Evolutionary conservation across 2,888 invertebrate genomes (phyloP).

Genomic region (Nysson spinosus): DNA sequence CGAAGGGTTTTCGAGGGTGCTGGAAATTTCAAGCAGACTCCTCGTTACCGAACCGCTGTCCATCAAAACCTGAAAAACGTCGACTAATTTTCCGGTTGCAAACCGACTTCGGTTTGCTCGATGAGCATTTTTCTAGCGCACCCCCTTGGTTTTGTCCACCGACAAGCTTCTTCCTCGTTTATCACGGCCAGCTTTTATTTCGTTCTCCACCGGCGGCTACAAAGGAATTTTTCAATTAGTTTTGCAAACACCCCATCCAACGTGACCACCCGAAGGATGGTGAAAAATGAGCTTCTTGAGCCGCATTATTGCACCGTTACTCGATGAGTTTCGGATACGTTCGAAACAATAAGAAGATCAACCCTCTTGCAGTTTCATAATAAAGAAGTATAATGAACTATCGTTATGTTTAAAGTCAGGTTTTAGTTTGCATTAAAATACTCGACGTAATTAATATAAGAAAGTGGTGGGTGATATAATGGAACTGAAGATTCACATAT

Average conservation of each 20-base stretch:
- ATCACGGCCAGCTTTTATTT: conserved; percentile 54
- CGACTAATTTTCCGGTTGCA: conserved; percentile 47
- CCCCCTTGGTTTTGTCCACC: conserved; percentile 29
- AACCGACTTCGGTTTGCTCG: conserved; percentile 44
- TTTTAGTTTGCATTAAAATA: no score
- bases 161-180: conserved; percentile 46
- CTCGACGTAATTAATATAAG: no score
- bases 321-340: conserved; percentile 28
- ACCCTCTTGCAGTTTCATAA: no score
- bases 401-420: no score
- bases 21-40: conserved; percentile 37
- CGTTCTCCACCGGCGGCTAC: conserved; percentile 39
- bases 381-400: no score
- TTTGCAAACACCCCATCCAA: conserved; percentile 37
- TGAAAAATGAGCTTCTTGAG: conserved; percentile 43
- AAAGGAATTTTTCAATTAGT: conserved; percentile 61
- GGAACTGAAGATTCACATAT: no score
- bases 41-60: conserved; percentile 34
- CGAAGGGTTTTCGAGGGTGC: conserved; percentile 20
- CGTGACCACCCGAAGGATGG: conserved; percentile 34
- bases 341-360: conserved; percentile 21
- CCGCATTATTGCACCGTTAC: conserved; percentile 15
- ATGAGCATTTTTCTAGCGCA: conserved; percentile 51
- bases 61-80: conserved; percentile 54
- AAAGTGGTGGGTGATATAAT: no score